These are phyloP conservation scores for Eulacestoma nigropectus DNA, from an alignment of 2,113 vertebrate species.

Conservation along the genomic window DNA sequence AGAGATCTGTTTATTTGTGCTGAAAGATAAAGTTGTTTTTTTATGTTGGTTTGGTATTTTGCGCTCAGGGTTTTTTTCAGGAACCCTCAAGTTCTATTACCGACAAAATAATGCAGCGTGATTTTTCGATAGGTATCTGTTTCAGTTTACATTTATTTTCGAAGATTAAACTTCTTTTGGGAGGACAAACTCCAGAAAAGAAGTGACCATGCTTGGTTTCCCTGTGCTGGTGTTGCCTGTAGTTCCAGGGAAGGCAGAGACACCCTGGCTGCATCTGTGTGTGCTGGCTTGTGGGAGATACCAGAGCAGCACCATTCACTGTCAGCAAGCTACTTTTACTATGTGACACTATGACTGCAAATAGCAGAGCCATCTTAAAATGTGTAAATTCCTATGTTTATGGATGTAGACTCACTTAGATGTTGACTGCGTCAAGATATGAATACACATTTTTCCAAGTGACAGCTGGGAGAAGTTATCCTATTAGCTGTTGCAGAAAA, in stretches of 20 bases:
- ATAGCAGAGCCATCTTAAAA: constrained; percentile 28
- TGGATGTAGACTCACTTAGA: constrained; percentile 55
- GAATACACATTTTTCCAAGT: constrained; percentile 33
- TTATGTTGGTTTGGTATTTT: constrained; percentile 3
- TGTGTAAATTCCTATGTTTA: constrained; percentile 34
- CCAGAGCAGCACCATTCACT: not conserved
- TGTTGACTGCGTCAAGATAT: constrained; percentile 37
- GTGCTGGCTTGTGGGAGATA: not conserved
- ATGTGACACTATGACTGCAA: constrained; percentile 22
- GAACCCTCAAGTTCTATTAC: not conserved
- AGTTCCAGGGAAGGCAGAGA: not conserved
- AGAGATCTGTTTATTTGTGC: not conserved
- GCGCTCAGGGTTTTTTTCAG: not conserved
- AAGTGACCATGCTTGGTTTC: not conserved
- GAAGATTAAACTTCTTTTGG: not conserved
- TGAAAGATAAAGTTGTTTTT: not conserved
- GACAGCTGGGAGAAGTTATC: constrained; percentile 53
- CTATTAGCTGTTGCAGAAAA: constrained; percentile 44
- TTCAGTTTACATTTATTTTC: constrained; percentile 1
- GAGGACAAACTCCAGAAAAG: not conserved
- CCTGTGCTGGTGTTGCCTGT: not conserved
- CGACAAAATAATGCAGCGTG: not conserved
- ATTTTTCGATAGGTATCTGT: not conserved
- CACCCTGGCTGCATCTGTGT: not conserved
- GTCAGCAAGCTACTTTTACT: constrained; percentile 4